Conservation (phyloP, 2,888 invertebrate species). For the Marronus borbonicus region DNA sequence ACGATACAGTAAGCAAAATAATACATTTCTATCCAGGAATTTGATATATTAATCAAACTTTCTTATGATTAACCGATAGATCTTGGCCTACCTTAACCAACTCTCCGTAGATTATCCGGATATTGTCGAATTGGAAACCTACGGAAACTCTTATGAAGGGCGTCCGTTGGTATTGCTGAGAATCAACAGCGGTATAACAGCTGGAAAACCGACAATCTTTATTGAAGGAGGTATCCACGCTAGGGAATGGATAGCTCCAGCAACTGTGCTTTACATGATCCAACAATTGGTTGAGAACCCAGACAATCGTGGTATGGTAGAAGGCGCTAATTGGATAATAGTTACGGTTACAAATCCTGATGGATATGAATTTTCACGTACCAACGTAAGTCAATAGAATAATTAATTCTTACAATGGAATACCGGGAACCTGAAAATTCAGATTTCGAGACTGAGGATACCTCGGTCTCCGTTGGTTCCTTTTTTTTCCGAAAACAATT, state of each 20-base stretch:
- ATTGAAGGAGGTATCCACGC: slow-evolving; percentile 78
- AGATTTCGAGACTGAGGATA: no score
- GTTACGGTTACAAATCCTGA: slow-evolving; percentile 82
- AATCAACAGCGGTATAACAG: slow-evolving; percentile 72
- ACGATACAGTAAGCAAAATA: slow-evolving; percentile 60
- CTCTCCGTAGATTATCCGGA: slow-evolving; percentile 68
- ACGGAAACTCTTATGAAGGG: slow-evolving; percentile 73
- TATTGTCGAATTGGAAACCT: slow-evolving; percentile 69
- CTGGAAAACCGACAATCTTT: slow-evolving; percentile 74
- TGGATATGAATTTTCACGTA: slow-evolving; percentile 77
- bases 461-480: no score
- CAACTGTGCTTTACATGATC: slow-evolving; percentile 78
- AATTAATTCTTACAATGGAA: not conserved
- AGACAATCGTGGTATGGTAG: slow-evolving; percentile 72
- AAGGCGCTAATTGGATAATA: slow-evolving; percentile 78
- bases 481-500: no score
- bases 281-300: slow-evolving; percentile 76
- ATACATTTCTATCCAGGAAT: slow-evolving; percentile 19
- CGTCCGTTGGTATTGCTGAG: slow-evolving; percentile 73
- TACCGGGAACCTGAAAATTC: no score
- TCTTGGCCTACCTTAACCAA: slow-evolving; percentile 69
- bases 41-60: no score
- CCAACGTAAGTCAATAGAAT: slow-evolving; percentile 65
- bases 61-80: slow-evolving; percentile 52
- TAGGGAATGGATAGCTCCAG: slow-evolving; percentile 82